Evolutionary conservation across 2,113 vertebrate genomes (phyloP).

Genomic region (Mungos mungo): DNA sequence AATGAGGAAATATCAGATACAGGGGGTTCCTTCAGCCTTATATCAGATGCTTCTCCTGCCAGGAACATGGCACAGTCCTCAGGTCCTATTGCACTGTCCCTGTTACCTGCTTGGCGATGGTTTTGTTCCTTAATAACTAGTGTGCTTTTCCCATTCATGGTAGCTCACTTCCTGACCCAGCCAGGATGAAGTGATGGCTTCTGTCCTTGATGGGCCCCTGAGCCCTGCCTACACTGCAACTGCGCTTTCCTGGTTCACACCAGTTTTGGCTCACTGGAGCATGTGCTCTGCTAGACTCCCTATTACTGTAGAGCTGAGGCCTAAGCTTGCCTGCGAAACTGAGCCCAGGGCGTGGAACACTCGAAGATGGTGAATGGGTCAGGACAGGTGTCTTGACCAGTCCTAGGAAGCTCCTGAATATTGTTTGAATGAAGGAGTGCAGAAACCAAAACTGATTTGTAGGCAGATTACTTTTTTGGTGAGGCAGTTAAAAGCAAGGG

Average conservation of each 20-base stretch:
- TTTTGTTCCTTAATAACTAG: background rate
- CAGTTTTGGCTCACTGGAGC: background rate
- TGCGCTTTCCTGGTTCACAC: background rate
- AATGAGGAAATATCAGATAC: background rate
- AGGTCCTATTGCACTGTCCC: rapidly evolving
- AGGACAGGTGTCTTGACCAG: background rate
- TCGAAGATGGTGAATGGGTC: rapidly evolving
- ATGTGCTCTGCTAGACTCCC: background rate
- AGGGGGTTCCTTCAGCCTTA: background rate
- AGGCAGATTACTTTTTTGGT: background rate
- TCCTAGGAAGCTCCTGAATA: background rate
- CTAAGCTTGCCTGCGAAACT: no score
- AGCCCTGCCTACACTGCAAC: background rate
- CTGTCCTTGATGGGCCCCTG: no score
- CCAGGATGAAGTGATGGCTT: no score
- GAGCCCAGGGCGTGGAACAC: background rate
- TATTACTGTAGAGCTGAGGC: background rate
- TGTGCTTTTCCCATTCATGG: background rate
- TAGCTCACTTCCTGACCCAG: background rate
- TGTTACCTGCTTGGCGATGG: background rate
- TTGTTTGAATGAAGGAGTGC: background rate
- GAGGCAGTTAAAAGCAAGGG: background rate
- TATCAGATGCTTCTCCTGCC: rapidly evolving
- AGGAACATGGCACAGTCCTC: no score
- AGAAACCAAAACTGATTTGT: background rate